Evolutionary conservation across 2,797 vertebrate genomes (phyloP).

Genomic region (Morelia viridis): DNA sequence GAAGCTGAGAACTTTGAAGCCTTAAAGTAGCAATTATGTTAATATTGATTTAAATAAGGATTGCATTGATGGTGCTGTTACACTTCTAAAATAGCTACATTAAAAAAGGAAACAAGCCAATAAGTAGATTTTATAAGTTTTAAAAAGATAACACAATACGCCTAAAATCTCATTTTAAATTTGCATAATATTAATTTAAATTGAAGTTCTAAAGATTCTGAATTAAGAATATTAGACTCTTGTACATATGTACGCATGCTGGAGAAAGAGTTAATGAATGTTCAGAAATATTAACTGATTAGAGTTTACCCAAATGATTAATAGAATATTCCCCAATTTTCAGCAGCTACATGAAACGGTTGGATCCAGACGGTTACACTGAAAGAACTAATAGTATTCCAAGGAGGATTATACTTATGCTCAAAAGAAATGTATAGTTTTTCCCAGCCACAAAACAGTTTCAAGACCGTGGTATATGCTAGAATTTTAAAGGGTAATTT

Average conservation of each 20-base stretch:
- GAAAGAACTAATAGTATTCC: neutral
- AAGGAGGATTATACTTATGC: neutral
- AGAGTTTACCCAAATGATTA: neutral
- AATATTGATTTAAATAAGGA: conserved; percentile 20
- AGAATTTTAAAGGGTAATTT: neutral
- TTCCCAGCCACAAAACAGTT: neutral
- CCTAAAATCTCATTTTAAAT: neutral
- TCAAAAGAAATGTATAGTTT: neutral
- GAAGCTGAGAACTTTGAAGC: neutral
- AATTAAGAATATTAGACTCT: conserved; percentile 16
- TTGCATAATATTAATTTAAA: conserved; percentile 21
- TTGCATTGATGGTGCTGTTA: neutral
- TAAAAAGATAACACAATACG: conserved; percentile 13
- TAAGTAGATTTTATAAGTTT: conserved; percentile 19
- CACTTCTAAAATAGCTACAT: conserved; percentile 23
- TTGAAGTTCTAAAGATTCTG: neutral
- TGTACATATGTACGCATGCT: neutral
- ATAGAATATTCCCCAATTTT: neutral
- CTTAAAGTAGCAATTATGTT: conserved; percentile 26
- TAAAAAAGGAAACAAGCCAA: conserved; percentile 30
- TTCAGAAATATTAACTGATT: no score
- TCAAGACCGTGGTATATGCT: neutral
- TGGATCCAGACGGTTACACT: neutral
- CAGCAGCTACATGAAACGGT: neutral
- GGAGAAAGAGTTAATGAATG: no score